These are phyloP conservation scores for Spodoptera frugiperda DNA, from an alignment of 1,140 invertebrate genomes.

Conservation along the genomic window DNA sequence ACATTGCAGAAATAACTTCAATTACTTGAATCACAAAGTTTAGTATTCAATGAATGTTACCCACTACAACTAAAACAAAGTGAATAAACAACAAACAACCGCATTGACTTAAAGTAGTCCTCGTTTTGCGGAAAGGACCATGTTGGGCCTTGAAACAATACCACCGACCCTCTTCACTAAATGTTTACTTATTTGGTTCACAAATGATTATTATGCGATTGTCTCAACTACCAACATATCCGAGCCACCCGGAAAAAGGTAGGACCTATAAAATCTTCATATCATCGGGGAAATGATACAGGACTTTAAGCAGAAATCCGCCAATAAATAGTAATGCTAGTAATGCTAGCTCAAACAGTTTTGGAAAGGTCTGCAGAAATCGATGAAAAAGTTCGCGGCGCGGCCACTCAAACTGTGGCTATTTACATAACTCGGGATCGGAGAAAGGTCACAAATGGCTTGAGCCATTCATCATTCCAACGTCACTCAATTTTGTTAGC, in stretches of 20 bases:
- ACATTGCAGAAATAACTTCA: no score
- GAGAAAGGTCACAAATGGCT: slow-evolving; percentile 56
- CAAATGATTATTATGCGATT: slow-evolving; percentile 29
- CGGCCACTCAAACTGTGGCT: slow-evolving; percentile 16
- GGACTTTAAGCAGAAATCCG: not conserved
- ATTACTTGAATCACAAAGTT: no score
- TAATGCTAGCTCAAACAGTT: slow-evolving; percentile 35
- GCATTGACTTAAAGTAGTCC: slow-evolving; percentile 6
- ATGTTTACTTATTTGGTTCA: slow-evolving; percentile 26
- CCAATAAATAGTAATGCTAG: slow-evolving; percentile 39
- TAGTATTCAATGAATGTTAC: no score
- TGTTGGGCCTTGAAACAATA: slow-evolving; percentile 21
- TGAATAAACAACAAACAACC: slow-evolving; percentile 3
- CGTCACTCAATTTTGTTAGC: slow-evolving; percentile 59
- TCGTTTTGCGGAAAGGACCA: not conserved
- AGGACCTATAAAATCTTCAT: slow-evolving; percentile 23
- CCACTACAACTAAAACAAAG: no score
- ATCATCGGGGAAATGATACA: slow-evolving; percentile 3
- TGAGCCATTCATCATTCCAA: slow-evolving; percentile 56
- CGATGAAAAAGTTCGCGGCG: slow-evolving; percentile 37
- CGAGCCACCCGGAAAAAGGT: not conserved
- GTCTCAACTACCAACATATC: slow-evolving; percentile 4
- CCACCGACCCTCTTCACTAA: slow-evolving; percentile 21
- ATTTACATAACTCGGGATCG: slow-evolving; percentile 54
- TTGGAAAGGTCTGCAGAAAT: slow-evolving; percentile 40